Base-by-base conservation (phyloP, 1,140 invertebrate species). In the Drosophila novamexicana region DNA sequence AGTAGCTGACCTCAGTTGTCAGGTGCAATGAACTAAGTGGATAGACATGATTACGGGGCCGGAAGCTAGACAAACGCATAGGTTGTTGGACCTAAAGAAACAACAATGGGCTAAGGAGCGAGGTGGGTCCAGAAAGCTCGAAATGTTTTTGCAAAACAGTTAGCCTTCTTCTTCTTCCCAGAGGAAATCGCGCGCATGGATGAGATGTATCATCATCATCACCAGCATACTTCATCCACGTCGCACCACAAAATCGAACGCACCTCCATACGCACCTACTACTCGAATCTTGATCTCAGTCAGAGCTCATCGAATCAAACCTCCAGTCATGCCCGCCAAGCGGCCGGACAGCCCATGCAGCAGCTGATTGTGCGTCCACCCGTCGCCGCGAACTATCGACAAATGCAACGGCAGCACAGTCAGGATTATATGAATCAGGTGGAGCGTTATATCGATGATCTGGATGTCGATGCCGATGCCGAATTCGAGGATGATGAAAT, bases 41-140 rank as follows among this genome's bases (percentile, higher is more conserved):
- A 36, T 34, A 50, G 65, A 59, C 58, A 91, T 91, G 90, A 91
- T 91, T 77, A 91, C 90, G 64, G 90, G 90, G 42, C 83, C 90
- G 49, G 90, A 91, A 72, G 84, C 84, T 18, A 77, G 88, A 52
- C 90, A 91, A 74, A 91, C 88, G 53, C 91, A 92, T 64, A 72
- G 95, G 34, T 91, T 96, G 68, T 81, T 96, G 72, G 95, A 96
- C 90, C 93, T 95, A 75, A 96, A 96, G 76, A 95, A 94, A 82
- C 91, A 94, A 56, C 95, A 96, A 93, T 96, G 95, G 95, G 95
- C 95, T 56, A 94, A 93, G 82, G 95, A 96, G 93, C 93, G 93
- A 93, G 95, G 95, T 95, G 92, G 70, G 80, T 61, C 18, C 7
- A 44, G 6, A 18, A n/a, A 9, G 6, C 1, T 9, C 10, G 3